Evolutionary conservation across 2,113 vertebrate species (phyloP).

Genomic region (Plestiodon gilberti): DNA sequence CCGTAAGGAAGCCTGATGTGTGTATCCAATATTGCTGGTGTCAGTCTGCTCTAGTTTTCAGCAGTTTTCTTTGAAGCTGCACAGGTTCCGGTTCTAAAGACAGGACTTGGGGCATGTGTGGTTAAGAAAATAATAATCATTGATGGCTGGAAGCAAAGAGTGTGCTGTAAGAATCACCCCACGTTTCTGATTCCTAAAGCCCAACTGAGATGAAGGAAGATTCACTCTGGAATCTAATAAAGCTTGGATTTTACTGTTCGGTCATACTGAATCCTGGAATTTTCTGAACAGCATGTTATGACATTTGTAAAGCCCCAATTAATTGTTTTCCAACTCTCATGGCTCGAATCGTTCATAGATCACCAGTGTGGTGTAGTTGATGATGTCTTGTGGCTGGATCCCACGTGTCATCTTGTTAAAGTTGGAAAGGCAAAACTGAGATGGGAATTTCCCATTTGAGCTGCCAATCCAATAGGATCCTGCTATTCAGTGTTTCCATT

Average conservation of each 20-base stretch:
- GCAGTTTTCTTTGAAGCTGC: constrained; percentile 66
- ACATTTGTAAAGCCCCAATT: background rate
- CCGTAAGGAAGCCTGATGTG: constrained; percentile 65
- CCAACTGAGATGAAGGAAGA: constrained; percentile 20
- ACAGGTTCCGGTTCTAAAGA: constrained; percentile 43
- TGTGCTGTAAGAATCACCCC: constrained; percentile 47
- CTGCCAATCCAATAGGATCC: background rate
- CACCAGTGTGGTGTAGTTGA: background rate
- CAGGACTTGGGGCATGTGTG: constrained; percentile 36
- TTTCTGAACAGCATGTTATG: background rate
- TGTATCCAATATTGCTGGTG: constrained; percentile 58
- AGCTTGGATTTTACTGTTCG: background rate
- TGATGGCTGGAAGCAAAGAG: constrained; percentile 44
- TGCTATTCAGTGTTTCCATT: background rate
- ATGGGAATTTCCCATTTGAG: background rate
- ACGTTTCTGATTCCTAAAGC: background rate
- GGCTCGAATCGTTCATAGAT: background rate
- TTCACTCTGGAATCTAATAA: background rate
- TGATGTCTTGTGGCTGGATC: background rate
- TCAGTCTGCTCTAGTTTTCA: constrained; percentile 55
- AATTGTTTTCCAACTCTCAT: background rate
- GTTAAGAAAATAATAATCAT: constrained; percentile 44
- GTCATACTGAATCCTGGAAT: background rate
- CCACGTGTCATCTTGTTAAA: background rate
- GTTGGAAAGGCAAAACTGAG: background rate